Base-by-base conservation (phyloP, 2,888 invertebrate genomes). In the Argyresthia albistria region DNA sequence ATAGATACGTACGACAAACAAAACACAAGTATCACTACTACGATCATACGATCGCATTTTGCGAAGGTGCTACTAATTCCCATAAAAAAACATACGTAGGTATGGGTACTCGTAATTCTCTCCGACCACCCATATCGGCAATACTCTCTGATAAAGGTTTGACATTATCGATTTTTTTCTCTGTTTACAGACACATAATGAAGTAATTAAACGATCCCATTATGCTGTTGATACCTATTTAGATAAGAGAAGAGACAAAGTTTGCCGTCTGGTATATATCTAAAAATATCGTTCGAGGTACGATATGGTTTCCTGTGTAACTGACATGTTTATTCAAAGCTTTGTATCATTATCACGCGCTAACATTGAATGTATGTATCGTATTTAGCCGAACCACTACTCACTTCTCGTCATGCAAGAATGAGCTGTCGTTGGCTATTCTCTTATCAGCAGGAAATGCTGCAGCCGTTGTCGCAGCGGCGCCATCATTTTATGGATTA, bases 361-460 rank as follows among this genome's bases (percentile, higher is more conserved):
- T 6, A 6, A 25, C 25, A 25, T 6, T 25, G 25, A 4, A 25
- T 25, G 25, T 25, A 4, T 25, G 25, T 25, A 25, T 25, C 25
- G 25, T 25, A 2, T 25, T 25, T 25, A 25, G 25, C 6, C 3
- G 25, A 25, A 25, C 25, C 25, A 25, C 25, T 6, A 25, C 25
- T 25, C 6, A 25, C 25, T 25, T 25, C 25, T 25, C 25, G 25
- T 25, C 25, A 11, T 42, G 11, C 42, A 12, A 42, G 42, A 12
- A 42, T 12, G 12, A 42, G 49, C 47, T 53, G 53, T 46, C 52
- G 50, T 43, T 48, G 37, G 37, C 47, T 25, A 25, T 66, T 64
- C 59, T 70, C 72, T 82, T 86, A 84, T 84, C 83, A 71, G 64
- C 81, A 82, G 84, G 86, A 86, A 82, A 73, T 67, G 37, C 10